phyloP scores from a whole-genome alignment of 2,113 vertebrate genomes.

The Coryphaenoides rupestris region DNA sequence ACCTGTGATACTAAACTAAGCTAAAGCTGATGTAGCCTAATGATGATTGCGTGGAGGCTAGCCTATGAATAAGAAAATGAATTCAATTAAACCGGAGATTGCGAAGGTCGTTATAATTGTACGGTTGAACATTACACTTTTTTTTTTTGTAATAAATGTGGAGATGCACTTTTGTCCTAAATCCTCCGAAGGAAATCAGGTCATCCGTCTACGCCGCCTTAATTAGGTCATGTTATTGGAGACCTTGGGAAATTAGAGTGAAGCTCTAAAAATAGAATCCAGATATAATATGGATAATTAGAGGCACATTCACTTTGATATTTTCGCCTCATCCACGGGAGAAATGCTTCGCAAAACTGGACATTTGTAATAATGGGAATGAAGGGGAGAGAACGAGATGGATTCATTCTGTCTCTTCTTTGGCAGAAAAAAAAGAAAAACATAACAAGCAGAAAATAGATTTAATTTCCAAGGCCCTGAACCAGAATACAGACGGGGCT shows the following conservation, averaged over 20 bases:
- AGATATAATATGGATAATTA: slow-evolving; percentile 39
- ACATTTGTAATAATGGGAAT: slow-evolving; percentile 36
- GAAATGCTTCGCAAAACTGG: slow-evolving; percentile 26
- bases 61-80: too few relatives aligned
- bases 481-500: too few relatives aligned
- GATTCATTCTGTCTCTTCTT: slow-evolving; percentile 20
- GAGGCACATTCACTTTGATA: slow-evolving; percentile 40
- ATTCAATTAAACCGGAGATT: too few relatives aligned
- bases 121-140: too few relatives aligned
- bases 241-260: slow-evolving; percentile 19
- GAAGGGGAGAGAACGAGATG: slow-evolving; percentile 9
- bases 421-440: neutral
- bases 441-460: slow-evolving; percentile 9
- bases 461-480: too few relatives aligned
- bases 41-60: too few relatives aligned
- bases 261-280: slow-evolving; percentile 54
- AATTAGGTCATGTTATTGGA: slow-evolving; percentile 43
- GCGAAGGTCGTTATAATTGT: too few relatives aligned
- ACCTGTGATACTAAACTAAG: too few relatives aligned
- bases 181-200: slow-evolving; percentile 25
- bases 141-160: too few relatives aligned
- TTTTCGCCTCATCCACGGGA: slow-evolving; percentile 41
- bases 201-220: slow-evolving; percentile 44
- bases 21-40: too few relatives aligned
- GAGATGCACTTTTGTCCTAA: neutral